A percentile compares a stretch with the other conserved stretches of the same genome.
phyloP scores from a whole-genome alignment of 2,113 vertebrate species.

The Chiloscyllium plagiosum region DNA sequence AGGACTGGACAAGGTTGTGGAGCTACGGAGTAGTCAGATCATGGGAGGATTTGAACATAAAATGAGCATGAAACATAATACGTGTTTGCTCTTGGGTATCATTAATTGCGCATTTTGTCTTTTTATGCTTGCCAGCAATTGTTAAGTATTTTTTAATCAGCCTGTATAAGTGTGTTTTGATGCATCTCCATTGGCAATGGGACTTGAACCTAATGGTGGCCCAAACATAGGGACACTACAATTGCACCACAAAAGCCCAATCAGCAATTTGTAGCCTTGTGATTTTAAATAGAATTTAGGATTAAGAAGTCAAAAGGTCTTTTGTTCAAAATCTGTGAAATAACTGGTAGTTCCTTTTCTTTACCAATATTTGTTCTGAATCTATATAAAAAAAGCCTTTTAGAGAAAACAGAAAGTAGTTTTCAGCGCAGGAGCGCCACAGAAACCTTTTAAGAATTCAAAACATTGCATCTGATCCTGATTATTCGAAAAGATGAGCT shows the following conservation, averaged over 20 bases:
- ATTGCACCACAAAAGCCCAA: too few relatives aligned
- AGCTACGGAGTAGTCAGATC: too few relatives aligned
- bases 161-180: too few relatives aligned
- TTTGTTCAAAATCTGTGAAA: neutral
- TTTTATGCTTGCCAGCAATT: too few relatives aligned
- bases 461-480: neutral
- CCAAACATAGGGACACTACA: too few relatives aligned
- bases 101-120: neutral
- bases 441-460: neutral
- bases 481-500: neutral
- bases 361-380: neutral
- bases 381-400: neutral
- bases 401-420: neutral
- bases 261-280: neutral
- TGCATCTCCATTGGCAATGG: too few relatives aligned
- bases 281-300: neutral
- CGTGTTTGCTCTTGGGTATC: neutral
- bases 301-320: neutral
- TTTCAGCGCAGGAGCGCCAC: neutral
- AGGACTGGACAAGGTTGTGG: too few relatives aligned
- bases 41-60: neutral
- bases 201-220: too few relatives aligned
- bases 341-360: neutral
- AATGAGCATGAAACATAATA: neutral
- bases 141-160: too few relatives aligned